Conservation (phyloP, 2,888 invertebrate genomes). For the Polylopha cassiicola region DNA sequence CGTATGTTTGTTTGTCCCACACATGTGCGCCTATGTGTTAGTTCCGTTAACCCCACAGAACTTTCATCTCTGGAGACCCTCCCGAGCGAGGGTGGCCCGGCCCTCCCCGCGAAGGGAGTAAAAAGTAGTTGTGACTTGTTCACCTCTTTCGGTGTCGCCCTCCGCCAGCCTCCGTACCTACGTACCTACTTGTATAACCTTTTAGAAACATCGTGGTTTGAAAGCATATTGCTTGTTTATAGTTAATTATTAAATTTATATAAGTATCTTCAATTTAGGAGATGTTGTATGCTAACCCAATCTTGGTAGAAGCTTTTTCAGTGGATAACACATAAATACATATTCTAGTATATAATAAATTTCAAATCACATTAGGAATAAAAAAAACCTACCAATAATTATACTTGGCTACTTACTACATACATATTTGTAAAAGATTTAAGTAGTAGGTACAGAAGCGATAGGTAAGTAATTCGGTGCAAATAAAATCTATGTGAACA, state of each 20-base stretch:
- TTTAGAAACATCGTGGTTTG: conserved; percentile 22
- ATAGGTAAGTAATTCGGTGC: too few species aligned
- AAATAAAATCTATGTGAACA: too few species aligned
- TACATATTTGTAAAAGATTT: too few species aligned
- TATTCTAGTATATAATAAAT: conserved; percentile 1
- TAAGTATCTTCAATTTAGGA: too few species aligned
- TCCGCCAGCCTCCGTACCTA: conserved; percentile 54
- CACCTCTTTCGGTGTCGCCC: conserved; percentile 77
- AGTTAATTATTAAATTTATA: background rate
- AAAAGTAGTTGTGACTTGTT: conserved; percentile 75
- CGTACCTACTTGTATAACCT: conserved; percentile 40
- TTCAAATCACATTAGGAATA: conserved; percentile 29
- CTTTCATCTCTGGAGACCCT: conserved; percentile 73
- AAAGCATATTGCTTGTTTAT: conserved; percentile 12
- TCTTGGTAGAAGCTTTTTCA: conserved; percentile 1
- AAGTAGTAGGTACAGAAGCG: too few species aligned
- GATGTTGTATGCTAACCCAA: too few species aligned
- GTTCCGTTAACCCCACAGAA: conserved; percentile 72
- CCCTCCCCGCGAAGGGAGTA: conserved; percentile 71
- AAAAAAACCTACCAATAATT: conserved; percentile 33
- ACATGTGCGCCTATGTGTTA: conserved; percentile 59
- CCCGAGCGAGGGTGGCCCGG: conserved; percentile 44
- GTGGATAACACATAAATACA: background rate
- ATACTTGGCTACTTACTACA: too few species aligned
- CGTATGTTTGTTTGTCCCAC: conserved; percentile 69